Percentiles rank a stretch among this genome's conserved stretches.
Conservation (phyloP, 2,113 vertebrate species). For the Jaculus jaculus region DNA sequence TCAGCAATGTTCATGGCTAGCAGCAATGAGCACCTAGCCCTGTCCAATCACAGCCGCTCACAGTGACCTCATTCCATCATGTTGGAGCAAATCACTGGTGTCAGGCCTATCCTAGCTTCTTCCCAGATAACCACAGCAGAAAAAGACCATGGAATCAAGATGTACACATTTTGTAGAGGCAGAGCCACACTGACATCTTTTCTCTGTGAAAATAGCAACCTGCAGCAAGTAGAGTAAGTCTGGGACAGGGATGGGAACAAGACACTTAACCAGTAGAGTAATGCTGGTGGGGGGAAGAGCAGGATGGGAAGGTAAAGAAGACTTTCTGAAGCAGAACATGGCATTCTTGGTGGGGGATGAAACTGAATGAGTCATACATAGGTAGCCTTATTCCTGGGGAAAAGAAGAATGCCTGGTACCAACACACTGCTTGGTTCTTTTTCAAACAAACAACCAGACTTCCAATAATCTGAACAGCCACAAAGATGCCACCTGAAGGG, state of each 20-base stretch:
- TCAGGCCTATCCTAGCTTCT: not conserved
- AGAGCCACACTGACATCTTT: not conserved
- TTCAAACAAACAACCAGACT: not conserved
- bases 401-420: not conserved
- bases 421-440: not conserved
- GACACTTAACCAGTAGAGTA: not conserved
- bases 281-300: not conserved
- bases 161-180: not conserved
- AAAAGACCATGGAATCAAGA: not conserved
- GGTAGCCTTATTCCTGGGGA: not conserved
- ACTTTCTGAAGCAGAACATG: not conserved
- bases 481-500: not conserved
- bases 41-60: not conserved
- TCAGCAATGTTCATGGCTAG: not conserved
- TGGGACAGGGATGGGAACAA: not conserved
- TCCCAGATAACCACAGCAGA: not conserved
- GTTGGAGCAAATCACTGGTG: not conserved
- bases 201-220: not conserved
- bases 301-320: not conserved
- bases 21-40: not conserved
- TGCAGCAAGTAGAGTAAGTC: not conserved
- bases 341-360: not conserved
- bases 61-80: not conserved
- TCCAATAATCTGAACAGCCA: not conserved
- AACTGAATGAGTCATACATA: not conserved